These are phyloP conservation scores for Pipra filicauda DNA, from an alignment of 2,113 vertebrate species.

Conservation along the genomic window DNA sequence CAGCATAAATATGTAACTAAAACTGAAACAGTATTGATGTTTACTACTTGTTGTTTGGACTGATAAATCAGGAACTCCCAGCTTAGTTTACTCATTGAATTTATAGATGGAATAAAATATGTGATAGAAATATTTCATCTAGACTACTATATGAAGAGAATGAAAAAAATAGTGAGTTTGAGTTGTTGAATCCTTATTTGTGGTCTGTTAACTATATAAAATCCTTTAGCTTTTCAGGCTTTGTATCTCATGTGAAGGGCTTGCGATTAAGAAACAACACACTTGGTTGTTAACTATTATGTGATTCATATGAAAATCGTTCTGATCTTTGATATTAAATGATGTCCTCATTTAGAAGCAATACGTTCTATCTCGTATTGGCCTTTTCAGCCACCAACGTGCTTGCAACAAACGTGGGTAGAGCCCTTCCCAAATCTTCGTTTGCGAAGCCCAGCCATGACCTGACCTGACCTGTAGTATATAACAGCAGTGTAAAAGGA, in stretches of 20 bases:
- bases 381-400: no score
- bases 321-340: background rate
- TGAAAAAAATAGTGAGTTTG: background rate
- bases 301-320: background rate
- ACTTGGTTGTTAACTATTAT: background rate
- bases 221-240: background rate
- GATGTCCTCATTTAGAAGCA: background rate
- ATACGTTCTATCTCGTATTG: no score
- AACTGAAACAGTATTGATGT: background rate
- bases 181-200: background rate
- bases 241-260: background rate
- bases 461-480: background rate
- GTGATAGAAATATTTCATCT: background rate
- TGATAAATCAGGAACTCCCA: background rate
- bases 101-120: background rate
- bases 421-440: no score
- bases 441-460: no score
- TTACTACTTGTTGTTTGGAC: background rate
- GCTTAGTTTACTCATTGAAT: background rate
- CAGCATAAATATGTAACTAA: background rate
- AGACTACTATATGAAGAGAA: background rate
- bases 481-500: background rate
- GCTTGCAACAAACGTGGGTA: no score
- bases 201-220: background rate
- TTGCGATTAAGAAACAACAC: background rate